Percentiles rank a stretch among this genome's conserved stretches.
phyloP scores from a whole-genome alignment of 2,888 invertebrate species.

The Cerastis rubricosa region DNA sequence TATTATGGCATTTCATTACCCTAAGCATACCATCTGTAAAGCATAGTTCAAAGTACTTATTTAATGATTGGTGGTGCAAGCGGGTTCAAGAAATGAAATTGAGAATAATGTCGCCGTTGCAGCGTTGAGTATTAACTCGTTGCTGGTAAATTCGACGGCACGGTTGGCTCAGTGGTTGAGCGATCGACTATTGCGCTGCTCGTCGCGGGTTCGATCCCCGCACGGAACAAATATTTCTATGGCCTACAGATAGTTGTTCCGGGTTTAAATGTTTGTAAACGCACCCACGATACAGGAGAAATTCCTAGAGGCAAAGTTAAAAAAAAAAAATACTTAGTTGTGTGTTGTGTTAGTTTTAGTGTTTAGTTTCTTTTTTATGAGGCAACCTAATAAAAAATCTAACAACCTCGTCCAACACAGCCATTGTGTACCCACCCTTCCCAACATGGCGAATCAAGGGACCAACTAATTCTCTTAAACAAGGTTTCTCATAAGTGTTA shows the following conservation, averaged over 20 bases:
- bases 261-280: too few species aligned
- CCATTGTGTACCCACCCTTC: neutral
- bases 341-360: too few species aligned
- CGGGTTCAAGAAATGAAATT: neutral
- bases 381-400: neutral
- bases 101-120: neutral
- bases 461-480: slow-evolving; percentile 66
- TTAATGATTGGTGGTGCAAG: neutral
- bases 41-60: too few species aligned
- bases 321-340: too few species aligned
- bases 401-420: neutral
- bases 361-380: neutral
- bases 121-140: neutral
- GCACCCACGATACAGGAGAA: neutral
- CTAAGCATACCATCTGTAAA: neutral
- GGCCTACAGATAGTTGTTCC: neutral
- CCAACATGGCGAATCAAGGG: slow-evolving; percentile 26
- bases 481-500: slow-evolving; percentile 68
- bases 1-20: neutral
- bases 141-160: too few species aligned
- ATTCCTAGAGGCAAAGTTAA: neutral
- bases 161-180: too few species aligned
- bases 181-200: too few species aligned
- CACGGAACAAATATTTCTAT: neutral
- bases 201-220: too few species aligned